phyloP scores from a whole-genome alignment of 2,113 vertebrate genomes.

The Loxodonta africana region DNA sequence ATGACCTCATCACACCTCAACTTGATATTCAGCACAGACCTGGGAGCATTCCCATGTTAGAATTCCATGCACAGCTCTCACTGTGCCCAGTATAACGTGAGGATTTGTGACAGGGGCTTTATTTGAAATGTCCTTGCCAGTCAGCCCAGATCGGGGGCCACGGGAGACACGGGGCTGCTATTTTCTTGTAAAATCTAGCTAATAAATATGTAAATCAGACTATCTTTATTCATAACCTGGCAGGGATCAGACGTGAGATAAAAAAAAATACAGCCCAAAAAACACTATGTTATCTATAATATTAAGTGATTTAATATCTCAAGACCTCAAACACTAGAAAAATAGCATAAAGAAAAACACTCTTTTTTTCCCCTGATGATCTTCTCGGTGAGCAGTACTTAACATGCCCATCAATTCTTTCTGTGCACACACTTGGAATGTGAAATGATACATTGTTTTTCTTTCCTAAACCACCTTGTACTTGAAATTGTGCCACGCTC shows the following conservation, averaged over 20 bases:
- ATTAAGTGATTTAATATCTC: constrained; percentile 75
- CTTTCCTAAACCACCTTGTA: background rate
- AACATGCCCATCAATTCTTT: constrained; percentile 23
- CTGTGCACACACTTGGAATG: background rate
- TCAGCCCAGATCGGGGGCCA: constrained; percentile 51
- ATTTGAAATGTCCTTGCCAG: constrained; percentile 79
- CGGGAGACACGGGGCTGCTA: constrained; percentile 41
- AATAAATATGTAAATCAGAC: constrained; percentile 86
- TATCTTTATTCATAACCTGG: constrained; percentile 85
- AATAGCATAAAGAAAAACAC: constrained; percentile 8
- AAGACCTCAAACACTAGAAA: constrained; percentile 72
- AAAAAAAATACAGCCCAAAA: constrained; percentile 57
- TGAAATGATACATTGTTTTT: background rate
- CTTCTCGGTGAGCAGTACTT: background rate
- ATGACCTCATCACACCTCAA: constrained; percentile 30
- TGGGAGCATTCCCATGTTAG: background rate
- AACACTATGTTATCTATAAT: constrained; percentile 68
- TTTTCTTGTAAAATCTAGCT: constrained; percentile 75
- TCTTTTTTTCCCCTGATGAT: background rate
- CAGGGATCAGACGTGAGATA: constrained; percentile 74
- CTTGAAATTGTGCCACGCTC: background rate
- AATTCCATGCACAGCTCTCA: constrained; percentile 56
- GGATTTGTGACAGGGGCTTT: constrained; percentile 73
- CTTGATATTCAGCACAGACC: background rate
- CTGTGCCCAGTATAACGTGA: constrained; percentile 47